Conservation (phyloP, 2,888 invertebrate genomes). For the Andrena haemorrhoa region DNA sequence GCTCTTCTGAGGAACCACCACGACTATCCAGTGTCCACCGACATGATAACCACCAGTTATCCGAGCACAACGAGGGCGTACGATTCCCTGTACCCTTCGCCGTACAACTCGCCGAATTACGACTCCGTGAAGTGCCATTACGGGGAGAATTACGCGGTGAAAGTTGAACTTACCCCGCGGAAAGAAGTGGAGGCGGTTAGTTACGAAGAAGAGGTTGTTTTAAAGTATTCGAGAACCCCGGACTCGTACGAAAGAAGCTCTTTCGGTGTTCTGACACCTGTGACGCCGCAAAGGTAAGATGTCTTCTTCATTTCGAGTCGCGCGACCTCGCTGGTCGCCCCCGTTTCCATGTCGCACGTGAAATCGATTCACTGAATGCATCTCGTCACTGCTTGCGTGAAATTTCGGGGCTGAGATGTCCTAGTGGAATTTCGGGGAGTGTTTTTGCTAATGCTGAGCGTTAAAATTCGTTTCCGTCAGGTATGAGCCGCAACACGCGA, state of each 20-base stretch:
- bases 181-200: constrained; percentile 66
- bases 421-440: neutral
- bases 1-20: constrained; percentile 80
- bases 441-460: too few species aligned
- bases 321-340: too few species aligned
- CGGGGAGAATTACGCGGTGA: constrained; percentile 73
- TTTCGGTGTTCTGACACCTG: constrained; percentile 78
- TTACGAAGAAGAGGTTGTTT: constrained; percentile 63
- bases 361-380: neutral
- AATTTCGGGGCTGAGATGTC: neutral
- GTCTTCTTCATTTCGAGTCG: neutral
- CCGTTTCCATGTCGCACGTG: neutral
- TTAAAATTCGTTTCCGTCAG: constrained; percentile 56
- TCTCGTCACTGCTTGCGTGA: neutral
- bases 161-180: constrained; percentile 75
- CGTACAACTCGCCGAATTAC: constrained; percentile 80
- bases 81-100: constrained; percentile 78
- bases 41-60: constrained; percentile 76
- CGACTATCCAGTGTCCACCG: constrained; percentile 74
- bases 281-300: constrained; percentile 80
- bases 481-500: constrained; percentile 73
- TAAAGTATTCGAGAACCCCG: constrained; percentile 76
- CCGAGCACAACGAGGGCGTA: constrained; percentile 63
- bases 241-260: constrained; percentile 79
- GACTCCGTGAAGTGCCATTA: constrained; percentile 71